Evolutionary conservation across 2,113 vertebrate species (phyloP).

Genomic region (Lycaon pictus): DNA sequence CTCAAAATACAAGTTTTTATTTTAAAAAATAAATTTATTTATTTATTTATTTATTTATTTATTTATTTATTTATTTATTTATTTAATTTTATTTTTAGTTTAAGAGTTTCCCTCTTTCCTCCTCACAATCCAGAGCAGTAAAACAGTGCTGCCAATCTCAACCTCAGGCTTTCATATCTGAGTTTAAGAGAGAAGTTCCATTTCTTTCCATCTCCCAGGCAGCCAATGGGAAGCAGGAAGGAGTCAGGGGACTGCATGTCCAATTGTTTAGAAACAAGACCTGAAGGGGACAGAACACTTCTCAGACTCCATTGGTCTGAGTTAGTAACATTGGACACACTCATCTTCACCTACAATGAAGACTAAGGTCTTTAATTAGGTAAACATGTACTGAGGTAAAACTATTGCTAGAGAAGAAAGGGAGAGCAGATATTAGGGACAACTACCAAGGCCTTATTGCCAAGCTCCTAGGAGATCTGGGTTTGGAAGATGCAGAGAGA

Average conservation of each 20-base stretch:
- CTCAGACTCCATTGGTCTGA: not conserved
- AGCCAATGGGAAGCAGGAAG: not conserved
- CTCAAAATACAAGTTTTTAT: not conserved
- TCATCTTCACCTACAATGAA: not conserved
- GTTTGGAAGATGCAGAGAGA: not conserved
- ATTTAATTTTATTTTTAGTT: too few relatives aligned
- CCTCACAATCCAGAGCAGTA: not conserved
- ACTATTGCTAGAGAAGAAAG: constrained; percentile 9
- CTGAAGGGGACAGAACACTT: not conserved
- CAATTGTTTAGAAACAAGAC: constrained; percentile 3
- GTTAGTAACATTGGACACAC: not conserved
- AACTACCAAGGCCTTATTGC: not conserved
- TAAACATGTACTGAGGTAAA: not conserved
- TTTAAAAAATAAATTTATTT: too few relatives aligned
- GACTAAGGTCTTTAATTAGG: not conserved
- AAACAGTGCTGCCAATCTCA: not conserved
- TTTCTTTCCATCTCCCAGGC: not conserved
- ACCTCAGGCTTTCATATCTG: not conserved
- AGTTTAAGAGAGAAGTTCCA: not conserved
- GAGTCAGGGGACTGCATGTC: not conserved
- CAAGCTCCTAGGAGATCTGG: not conserved
- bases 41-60: too few relatives aligned
- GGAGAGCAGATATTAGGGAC: not conserved
- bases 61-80: too few relatives aligned
- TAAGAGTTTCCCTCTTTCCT: not conserved